Percentiles rank a stretch among this genome's conserved stretches.
phyloP scores from a whole-genome alignment of 2,797 vertebrate species.

The Lepilemur ruficaudatus region DNA sequence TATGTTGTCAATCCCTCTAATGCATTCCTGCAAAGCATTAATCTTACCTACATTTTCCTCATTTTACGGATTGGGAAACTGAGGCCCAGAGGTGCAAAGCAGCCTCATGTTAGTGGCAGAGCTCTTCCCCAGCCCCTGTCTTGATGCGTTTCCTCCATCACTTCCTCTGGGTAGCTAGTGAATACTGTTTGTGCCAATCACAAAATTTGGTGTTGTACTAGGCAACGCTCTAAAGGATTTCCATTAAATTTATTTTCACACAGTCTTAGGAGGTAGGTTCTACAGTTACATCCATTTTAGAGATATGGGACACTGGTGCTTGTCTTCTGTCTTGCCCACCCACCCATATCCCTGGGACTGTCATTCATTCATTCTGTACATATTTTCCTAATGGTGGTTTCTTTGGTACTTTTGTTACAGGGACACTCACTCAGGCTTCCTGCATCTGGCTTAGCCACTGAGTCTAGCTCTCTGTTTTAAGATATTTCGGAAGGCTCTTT shows the following conservation, averaged over 20 bases:
- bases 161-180: background rate
- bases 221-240: background rate
- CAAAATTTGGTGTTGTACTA: background rate
- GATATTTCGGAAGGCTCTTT: background rate
- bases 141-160: background rate
- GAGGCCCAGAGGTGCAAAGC: background rate
- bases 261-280: background rate
- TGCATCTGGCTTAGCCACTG: background rate
- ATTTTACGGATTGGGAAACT: background rate
- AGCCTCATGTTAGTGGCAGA: background rate
- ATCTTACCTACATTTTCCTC: background rate
- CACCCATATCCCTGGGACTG: background rate
- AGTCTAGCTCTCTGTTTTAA: background rate
- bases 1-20: background rate
- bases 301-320: background rate
- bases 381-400: background rate
- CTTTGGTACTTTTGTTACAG: background rate
- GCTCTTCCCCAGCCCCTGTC: background rate
- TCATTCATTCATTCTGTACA: background rate
- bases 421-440: background rate
- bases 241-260: background rate
- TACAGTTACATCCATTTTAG: background rate
- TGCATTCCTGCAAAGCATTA: background rate
- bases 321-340: background rate
- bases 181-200: background rate